Base-by-base conservation (phyloP, 2,797 vertebrate genomes). In the Avahi laniger region DNA sequence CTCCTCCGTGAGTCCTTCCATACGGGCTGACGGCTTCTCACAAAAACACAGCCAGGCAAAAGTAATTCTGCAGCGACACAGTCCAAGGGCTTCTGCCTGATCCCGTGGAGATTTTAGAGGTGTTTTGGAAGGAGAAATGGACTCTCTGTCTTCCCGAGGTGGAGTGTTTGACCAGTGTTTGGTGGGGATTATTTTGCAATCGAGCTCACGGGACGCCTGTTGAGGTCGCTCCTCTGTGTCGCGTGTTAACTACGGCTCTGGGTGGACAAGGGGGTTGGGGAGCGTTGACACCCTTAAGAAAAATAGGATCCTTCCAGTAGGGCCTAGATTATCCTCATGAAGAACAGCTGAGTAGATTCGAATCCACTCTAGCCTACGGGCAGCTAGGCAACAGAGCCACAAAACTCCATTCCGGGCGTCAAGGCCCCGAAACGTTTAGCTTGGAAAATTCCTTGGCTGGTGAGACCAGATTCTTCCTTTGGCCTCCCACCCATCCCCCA, bases 371-470 rank as follows among this genome's bases (percentile, higher is more conserved):
- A 4, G 38, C 41, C 67, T 73, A 20, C 9, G 3, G 57, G 69
- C 48, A 43, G 54, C 10, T 15, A 24, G 54, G 26, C 5, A 2
- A 26, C 0, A 2, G 89, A 52, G 46, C 80, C 70, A 8, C n/a
- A 9, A 6, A 38, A 35, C 63, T 20, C n/a, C 38, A 1, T 18
- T 80, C 94, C 8, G 2, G 5, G 6, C 5, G 7, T 61, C 80
- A 15, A 75, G 50, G 43, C 46, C 73, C 43, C 7, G 15, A 81
- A 24, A 9, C 0, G 0, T 57, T 41, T 30, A 1, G 17, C 17
- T 50, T 73, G 80, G 95, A 67, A 85, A 63, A 50, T 73, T 72
- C 57, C 82, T 70, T 83, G 65, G 76, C 50, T n/a, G 69, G 46
- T 5, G 69, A 73, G 57, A 26, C 54, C 9, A 43, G n/a, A 18